Conservation (phyloP, 2,888 invertebrate species). For the Caenorhabditis drosophilae region DNA sequence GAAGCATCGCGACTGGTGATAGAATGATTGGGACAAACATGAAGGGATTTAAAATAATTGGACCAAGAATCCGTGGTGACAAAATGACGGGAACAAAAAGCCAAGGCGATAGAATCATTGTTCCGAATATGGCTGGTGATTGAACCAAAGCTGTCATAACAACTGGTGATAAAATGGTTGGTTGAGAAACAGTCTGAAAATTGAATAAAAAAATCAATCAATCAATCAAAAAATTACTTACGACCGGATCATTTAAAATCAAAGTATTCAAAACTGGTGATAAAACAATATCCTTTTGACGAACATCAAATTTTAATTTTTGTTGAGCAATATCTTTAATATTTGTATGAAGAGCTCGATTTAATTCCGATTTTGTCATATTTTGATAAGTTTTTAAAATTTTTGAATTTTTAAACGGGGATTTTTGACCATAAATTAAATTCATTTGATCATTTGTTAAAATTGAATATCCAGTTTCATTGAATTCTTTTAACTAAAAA, state of each 20-base stretch:
- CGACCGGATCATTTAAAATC: constrained; percentile 7
- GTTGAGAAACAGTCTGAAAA: constrained; percentile 32
- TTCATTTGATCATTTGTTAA: constrained; percentile 51
- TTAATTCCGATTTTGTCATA: constrained; percentile 15
- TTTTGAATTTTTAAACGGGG: constrained; percentile 40
- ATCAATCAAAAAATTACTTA: constrained; percentile 21
- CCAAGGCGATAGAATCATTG: constrained; percentile 49
- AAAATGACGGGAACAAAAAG: constrained; percentile 45
- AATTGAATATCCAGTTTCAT: constrained; percentile 56
- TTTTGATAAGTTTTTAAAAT: constrained; percentile 15
- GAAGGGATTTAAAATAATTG: constrained; percentile 42
- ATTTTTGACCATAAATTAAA: constrained; percentile 55
- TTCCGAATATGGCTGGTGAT: constrained; percentile 36
- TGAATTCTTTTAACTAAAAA: constrained; percentile 50
- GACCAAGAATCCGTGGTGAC: constrained; percentile 27
- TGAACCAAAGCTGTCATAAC: constrained; percentile 23
- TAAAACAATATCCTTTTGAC: constrained; percentile 35
- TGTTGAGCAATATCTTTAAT: constrained; percentile 9
- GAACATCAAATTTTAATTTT: constrained; percentile 4
- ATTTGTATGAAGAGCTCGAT: constrained; percentile 23
- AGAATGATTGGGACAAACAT: constrained; percentile 53
- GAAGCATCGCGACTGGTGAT: constrained; percentile 44
- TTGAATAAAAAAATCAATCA: too few relatives aligned
- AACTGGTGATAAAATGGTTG: constrained; percentile 31
- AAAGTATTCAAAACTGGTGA: constrained; percentile 33